Evolutionary conservation across 2,113 vertebrate genomes (phyloP), one percentile per base, ranked within the genome.

Genomic region (Dermatemys mawii): DNA sequence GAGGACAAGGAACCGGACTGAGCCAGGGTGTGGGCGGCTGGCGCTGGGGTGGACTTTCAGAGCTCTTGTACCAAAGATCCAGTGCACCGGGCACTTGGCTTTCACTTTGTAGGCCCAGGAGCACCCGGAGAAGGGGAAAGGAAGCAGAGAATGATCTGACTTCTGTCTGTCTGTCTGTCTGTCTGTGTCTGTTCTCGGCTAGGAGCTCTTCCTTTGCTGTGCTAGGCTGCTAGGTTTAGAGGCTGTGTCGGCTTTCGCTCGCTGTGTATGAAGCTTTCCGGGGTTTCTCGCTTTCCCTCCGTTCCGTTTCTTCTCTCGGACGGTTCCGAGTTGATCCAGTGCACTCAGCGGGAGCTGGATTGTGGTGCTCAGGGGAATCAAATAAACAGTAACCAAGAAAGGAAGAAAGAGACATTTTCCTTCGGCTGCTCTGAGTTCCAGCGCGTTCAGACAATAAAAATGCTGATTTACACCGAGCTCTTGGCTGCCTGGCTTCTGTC

Each of bases 141-240:
- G 50, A n/a, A 57, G 81, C 32, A 55, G 55, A 51, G 35, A 35
- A 27, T 67, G 29, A 90, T 90, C 95, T 95, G 88, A 95, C 96
- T 96, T 88, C 95, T 93, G 95, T 94, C 94, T 96, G 95, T 90
- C 92, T 22, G 63, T 70, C 95, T 97, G 96, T 96, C 97, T 98
- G 97, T 97, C 97, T 96, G 97, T 97, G 26, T 38, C 97, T 96
- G 97, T 94, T 50, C 53, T 90, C 81, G 80, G 84, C 90, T 97
- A 41, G 44, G 48, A 27, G 60, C 55, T 48, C 55, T 82, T 93
- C 97, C 95, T 97, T 97, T 86, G 95, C 97, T 93, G 96, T 96
- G 97, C 97, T 97, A 94, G 97, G 95, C 96, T 98, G 90, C 96
- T 98, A 98, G 98, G 16, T 97, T 97, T 98, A 98, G 97, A 97